Base-by-base conservation (phyloP, 2,797 vertebrate species). In the Holocentrus rufus region DNA sequence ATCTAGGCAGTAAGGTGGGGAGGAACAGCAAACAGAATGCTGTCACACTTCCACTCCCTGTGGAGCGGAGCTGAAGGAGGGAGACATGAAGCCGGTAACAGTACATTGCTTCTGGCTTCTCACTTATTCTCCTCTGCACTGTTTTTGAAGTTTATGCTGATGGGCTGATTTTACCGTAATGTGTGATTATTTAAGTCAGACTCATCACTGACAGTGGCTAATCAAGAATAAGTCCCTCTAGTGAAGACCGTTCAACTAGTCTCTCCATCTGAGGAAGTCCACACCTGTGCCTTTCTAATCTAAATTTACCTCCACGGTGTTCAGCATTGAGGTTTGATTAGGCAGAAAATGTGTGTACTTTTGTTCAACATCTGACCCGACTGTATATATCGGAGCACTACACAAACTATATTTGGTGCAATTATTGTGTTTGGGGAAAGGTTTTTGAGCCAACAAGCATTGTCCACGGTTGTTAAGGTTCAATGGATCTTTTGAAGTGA, bases 111-210 rank as follows among this genome's bases (percentile, higher is more conserved):
- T 90, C 75, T 62, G 88, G 90, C 88, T 84, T 74, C 75, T 76
- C 15, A 18, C 73, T 76, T 87, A 68, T 81, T 85, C 74, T 74
- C 57, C 74, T 57, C 73, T 2, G 68, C 79, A 81, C 50, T 83
- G 77, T 89, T 92, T 89, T 80, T 88, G 78, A 80, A 88, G 87
- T 89, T 84, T 75, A 65, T 75, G 81, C 86, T 90, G 91, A 92
- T 91, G 88, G 89, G 89, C 77, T 89, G 85, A 92, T 88, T 88
- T 88, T 79, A 65, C 53, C 58, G 53, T 62, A 83, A 76, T 60
- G 69, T 46, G 52, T 70, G 72, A 31, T 79, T 81, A 65, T 77
- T 80, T 85, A 73, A 68, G 58, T 75, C 60, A 49, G 69, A 74
- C 67, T 76, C 56, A 65, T 74, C 64, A 69, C 20, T 20, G 65